These are phyloP conservation scores for Sebastes baramenuke DNA, from an alignment of 2,797 vertebrate genomes.

Conservation along the genomic window DNA sequence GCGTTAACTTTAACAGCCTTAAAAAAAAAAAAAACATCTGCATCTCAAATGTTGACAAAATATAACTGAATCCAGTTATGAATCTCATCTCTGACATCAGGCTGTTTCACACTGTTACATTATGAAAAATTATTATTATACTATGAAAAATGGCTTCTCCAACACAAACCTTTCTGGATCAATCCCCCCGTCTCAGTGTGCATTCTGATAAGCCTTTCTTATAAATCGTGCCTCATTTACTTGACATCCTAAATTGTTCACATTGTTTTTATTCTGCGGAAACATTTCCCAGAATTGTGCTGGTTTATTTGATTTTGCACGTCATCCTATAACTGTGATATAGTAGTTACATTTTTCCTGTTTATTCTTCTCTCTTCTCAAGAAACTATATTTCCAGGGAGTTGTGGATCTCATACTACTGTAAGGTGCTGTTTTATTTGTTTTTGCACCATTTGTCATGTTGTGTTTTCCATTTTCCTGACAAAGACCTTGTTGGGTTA, in stretches of 20 bases:
- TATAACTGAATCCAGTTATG: neutral
- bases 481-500: neutral
- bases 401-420: neutral
- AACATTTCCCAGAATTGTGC: neutral
- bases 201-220: neutral
- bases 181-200: neutral
- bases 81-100: neutral
- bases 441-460: neutral
- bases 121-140: neutral
- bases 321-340: neutral
- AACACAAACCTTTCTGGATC: neutral
- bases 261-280: neutral
- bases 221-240: neutral
- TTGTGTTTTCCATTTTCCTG: neutral
- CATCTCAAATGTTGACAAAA: constrained; percentile 20
- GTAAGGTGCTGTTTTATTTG: neutral
- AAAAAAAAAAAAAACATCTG: constrained; percentile 4
- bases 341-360: neutral
- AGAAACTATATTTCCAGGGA: neutral
- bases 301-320: neutral
- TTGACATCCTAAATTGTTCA: neutral
- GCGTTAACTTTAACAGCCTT: too few relatives aligned
- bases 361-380: neutral
- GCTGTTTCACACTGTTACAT: neutral
- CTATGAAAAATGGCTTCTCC: neutral